Evolutionary conservation across 2,113 vertebrate genomes (phyloP).

Genomic region (Patagioenas fasciata): DNA sequence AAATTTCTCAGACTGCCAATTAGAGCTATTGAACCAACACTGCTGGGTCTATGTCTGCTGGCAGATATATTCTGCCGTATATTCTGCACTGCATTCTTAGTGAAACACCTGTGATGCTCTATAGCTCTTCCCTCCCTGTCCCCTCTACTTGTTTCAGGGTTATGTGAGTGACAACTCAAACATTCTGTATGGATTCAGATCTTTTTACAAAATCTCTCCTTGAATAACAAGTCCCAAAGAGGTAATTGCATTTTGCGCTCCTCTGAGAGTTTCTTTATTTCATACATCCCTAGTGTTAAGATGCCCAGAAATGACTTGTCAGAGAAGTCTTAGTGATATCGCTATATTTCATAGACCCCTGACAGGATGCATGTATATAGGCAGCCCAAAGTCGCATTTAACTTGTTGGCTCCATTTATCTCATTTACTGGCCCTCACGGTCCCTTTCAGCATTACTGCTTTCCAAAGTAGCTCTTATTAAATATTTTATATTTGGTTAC

Average conservation of each 20-base stretch:
- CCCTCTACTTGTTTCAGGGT: neutral
- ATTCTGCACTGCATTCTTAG: neutral
- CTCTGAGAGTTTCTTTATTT: neutral
- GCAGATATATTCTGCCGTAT: neutral
- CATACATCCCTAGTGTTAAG: neutral
- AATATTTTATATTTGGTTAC: slow-evolving; percentile 37
- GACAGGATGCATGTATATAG: neutral
- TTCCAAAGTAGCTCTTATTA: neutral
- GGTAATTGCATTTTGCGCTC: neutral
- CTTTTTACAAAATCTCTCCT: neutral
- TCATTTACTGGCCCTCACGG: slow-evolving; percentile 40
- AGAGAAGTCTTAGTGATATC: neutral
- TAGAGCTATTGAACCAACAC: neutral
- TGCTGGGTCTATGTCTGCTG: neutral
- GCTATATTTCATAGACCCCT: neutral
- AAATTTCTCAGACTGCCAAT: neutral
- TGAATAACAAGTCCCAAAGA: neutral
- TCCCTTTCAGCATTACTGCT: neutral
- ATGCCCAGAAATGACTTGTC: neutral
- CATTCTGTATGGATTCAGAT: neutral
- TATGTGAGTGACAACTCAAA: neutral
- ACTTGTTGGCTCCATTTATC: slow-evolving; percentile 36
- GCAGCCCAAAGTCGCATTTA: neutral
- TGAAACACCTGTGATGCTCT: neutral
- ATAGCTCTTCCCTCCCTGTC: neutral